Base-by-base conservation (phyloP, 2,888 invertebrate genomes). In the Agelastica alni region DNA sequence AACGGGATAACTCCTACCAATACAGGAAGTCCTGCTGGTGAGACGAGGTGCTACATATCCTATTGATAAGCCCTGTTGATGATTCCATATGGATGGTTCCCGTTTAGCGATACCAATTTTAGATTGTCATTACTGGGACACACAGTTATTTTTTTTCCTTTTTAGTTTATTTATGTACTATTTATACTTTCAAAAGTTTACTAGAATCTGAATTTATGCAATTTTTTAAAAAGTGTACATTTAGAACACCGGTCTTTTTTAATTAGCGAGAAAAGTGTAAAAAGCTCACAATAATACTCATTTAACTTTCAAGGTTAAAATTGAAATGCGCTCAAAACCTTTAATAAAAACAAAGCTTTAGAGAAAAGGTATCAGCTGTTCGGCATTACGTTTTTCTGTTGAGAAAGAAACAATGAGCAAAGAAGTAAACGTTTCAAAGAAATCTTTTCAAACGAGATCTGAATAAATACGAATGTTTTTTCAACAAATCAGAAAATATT, bases 351-450 rank as follows among this genome's bases (percentile, higher is more conserved):
- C 54, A 58, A 58, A 54, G 34, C 58, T 18, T 16, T 20, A 4
- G 30, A 43, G 37, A 41, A 39, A 59, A 52, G 54, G 56, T 51
- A 60, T 60, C 59, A 62, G 56, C 47, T 53, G 56, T 60, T 56
- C 42, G 36, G 59, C 48, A 56, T 62, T 62, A 58, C 56, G 46
- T 55, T 57, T 52, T 51, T 32, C 53, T 18, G 42, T 31, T 26
- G 34, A 47, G 44, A 53, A 20, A 22, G 12, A 39, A 41, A 41
- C 46, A 39, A 56, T 36, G 46, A 51, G 26, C 16, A 31, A 43
- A 37, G 14, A 9, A 43, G 31, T 17, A 31, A 46, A 43, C 43
- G 36, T 53, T 31, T 14, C 16, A 37, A 30, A 43, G 48, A 53
- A 48, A 37, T 42, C 53, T 30, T 34, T 22, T 43, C 37, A 42